Percentiles rank a stretch among this genome's conserved stretches.
Evolutionary conservation across 1,140 invertebrate species (phyloP).

Genomic region (Mamestra configurata): DNA sequence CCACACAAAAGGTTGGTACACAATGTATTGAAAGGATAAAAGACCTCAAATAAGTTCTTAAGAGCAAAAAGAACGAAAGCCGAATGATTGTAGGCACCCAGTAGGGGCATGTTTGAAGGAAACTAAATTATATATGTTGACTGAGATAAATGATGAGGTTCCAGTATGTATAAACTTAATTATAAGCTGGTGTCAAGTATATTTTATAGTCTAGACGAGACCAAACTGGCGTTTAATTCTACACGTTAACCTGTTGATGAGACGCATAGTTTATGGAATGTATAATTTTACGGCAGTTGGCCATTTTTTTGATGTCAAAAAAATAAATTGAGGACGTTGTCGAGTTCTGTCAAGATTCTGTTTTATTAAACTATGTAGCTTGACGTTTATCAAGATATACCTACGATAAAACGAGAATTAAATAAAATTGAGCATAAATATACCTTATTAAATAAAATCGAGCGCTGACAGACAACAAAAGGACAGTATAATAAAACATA

Average conservation of each 20-base stretch:
- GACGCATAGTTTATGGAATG: no score
- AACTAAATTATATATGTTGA: slow-evolving; percentile 3
- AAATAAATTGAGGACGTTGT: no score
- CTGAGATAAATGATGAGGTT: no score
- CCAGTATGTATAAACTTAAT: no score
- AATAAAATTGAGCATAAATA: neutral
- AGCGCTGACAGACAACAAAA: neutral
- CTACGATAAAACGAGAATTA: no score
- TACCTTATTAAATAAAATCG: neutral
- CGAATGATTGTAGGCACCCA: neutral
- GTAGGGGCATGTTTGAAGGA: neutral
- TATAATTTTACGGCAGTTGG: no score
- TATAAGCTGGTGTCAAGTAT: neutral
- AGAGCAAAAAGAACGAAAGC: neutral
- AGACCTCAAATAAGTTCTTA: neutral
- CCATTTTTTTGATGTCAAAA: no score
- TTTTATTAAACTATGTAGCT: no score
- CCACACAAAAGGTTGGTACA: neutral
- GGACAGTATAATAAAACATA: neutral
- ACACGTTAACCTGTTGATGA: no score
- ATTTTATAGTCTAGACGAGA: neutral
- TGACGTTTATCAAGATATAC: no score
- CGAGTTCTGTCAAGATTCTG: no score
- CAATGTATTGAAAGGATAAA: neutral
- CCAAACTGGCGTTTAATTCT: slow-evolving; percentile 14